These are phyloP conservation scores for Tenthredo scrophulariae DNA, from an alignment of 2,888 invertebrate genomes.

Conservation along the genomic window DNA sequence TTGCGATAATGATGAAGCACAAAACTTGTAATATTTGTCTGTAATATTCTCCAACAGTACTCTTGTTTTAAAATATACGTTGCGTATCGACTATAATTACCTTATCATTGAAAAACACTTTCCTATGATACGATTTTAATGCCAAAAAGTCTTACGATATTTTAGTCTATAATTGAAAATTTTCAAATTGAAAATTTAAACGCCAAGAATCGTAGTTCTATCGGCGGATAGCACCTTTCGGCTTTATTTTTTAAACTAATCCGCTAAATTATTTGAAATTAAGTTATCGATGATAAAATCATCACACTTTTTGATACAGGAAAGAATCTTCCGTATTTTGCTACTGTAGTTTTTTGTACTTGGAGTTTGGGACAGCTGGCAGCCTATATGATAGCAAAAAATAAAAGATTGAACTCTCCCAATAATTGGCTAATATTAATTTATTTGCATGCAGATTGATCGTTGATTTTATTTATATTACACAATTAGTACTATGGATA, in stretches of 20 bases:
- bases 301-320: not conserved
- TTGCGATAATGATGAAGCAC: not conserved
- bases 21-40: not conserved
- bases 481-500: constrained; percentile 15
- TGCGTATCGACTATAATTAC: not conserved
- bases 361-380: not conserved
- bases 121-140: not conserved
- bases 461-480: constrained; percentile 3
- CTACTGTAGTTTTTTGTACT: not conserved
- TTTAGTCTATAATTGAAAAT: too few relatives aligned
- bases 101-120: not conserved
- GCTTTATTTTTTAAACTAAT: too few relatives aligned
- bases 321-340: not conserved
- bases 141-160: too few relatives aligned
- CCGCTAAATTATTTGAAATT: too few relatives aligned
- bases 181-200: too few relatives aligned
- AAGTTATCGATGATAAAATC: not conserved
- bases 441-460: constrained; percentile 16
- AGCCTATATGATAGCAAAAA: not conserved
- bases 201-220: too few relatives aligned
- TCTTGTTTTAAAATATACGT: not conserved
- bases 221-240: too few relatives aligned
- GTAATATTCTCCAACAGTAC: not conserved
- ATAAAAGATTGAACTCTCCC: not conserved
- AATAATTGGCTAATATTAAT: not conserved